Base-by-base conservation (phyloP, 2,797 vertebrate species). In the Hapalemur alaotrensis region DNA sequence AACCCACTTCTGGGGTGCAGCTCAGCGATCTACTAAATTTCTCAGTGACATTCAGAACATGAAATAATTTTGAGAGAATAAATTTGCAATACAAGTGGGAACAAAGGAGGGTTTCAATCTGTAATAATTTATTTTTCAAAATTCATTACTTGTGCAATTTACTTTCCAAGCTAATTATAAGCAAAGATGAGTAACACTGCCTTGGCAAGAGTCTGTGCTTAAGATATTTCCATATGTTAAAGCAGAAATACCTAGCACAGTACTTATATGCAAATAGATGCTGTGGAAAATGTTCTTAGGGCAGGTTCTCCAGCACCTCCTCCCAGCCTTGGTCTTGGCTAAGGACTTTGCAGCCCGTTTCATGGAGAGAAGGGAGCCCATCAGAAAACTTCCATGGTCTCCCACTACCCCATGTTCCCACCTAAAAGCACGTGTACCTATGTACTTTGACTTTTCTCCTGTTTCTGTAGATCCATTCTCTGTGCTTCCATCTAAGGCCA, bases 1-100 rank as follows among this genome's bases (percentile, higher is more conserved):
- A 98, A 96, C 91, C 95, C 93, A 97, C 94, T 98, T 96, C 92
- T 98, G 95, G 95, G 96, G 82, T 95, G 35, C 38, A 98, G 95
- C 96, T 97, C 89, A 95, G 80, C 50, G 23, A 87, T 97, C 95
- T 83, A 65, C 96, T 96, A 97, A 95, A 96, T 98, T 98, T 97
- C 96, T 86, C 85, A n/a, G 88, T 97, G 94, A 98, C 97, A 96
- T 96, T 97, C 93, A 90, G 95, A 97, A 97, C 96, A 96, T 93
- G 87, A 95, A 84, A 89, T 98, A 93, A 54, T 0, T 98, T 84
- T 72, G 82, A 96, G 93, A 32, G 93, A 96, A 88, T 94, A 93
- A 95, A 97, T 97, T 95, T 73, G 82, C 78, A 91, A 54, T 95
- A 50, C 0, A n/a, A 94, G 72, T 90, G 96, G 78, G 95, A 98